These are phyloP conservation scores for Chaetodon trifascialis DNA, from an alignment of 2,113 vertebrate genomes.

Conservation along the genomic window DNA sequence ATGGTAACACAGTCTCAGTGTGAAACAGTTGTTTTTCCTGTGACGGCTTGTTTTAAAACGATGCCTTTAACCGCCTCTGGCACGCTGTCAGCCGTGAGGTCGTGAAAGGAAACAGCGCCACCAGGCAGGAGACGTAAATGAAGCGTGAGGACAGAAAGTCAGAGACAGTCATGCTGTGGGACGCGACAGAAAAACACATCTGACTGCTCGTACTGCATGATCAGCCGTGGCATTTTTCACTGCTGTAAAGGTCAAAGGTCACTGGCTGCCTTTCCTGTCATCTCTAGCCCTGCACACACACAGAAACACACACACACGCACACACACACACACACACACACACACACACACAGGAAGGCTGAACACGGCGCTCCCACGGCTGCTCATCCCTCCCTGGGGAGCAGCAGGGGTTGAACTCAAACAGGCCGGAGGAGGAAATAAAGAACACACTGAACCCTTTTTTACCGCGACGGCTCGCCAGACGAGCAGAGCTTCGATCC, in stretches of 20 bases:
- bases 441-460: conserved; percentile 1
- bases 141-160: neutral
- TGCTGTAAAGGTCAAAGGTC: conserved; percentile 39
- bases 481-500: neutral
- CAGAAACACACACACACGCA: neutral
- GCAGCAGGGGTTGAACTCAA: neutral
- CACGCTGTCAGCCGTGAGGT: neutral
- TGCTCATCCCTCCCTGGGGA: conserved; percentile 12
- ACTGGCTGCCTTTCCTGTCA: neutral
- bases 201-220: neutral
- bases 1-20: neutral
- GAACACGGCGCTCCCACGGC: neutral
- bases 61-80: neutral
- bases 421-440: conserved; percentile 1
- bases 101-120: neutral
- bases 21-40: neutral
- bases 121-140: neutral
- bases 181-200: neutral
- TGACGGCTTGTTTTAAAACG: neutral
- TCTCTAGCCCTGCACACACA: neutral
- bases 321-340: conserved; percentile 5
- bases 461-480: neutral
- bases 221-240: conserved; percentile 21
- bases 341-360: conserved; percentile 23
- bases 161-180: neutral